Percentiles rank a stretch among this genome's conserved stretches.
Conservation (phyloP, 2,888 invertebrate genomes). For the Poecilus cupreus region DNA sequence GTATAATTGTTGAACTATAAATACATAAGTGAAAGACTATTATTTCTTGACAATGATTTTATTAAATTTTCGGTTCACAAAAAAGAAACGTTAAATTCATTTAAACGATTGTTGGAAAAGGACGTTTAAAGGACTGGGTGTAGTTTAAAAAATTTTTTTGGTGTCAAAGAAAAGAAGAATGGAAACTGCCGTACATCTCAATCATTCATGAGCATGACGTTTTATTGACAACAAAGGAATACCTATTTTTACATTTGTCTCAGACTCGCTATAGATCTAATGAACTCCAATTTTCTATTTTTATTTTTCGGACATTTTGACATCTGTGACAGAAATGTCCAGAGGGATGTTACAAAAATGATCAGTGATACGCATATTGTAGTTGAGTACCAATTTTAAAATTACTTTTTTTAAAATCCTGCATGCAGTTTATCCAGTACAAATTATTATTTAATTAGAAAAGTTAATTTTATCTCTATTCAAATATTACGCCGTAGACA, state of each 20-base stretch:
- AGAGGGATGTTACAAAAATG: no score
- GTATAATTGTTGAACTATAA: no score
- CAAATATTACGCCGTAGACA: no score
- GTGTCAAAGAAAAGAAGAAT: slow-evolving; percentile 1
- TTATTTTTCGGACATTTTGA: not conserved
- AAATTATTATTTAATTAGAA: no score
- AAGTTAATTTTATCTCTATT: no score
- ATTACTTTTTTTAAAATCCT: no score
- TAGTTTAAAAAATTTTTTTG: not conserved
- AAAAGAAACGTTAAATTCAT: not conserved
- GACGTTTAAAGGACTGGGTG: not conserved
- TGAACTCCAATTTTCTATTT: not conserved
- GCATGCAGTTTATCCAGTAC: no score
- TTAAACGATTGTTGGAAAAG: not conserved
- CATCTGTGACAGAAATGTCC: no score
- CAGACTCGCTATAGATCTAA: not conserved
- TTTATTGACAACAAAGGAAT: slow-evolving; percentile 32
- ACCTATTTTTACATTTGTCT: not conserved
- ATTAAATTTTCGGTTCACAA: not conserved
- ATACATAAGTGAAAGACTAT: no score
- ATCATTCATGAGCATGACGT: not conserved
- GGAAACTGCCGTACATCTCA: not conserved
- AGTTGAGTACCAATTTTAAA: no score
- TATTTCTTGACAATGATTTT: no score
- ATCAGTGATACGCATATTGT: no score